Conservation (phyloP, 1,140 invertebrate genomes). For the Lordiphosa stackelbergi region DNA sequence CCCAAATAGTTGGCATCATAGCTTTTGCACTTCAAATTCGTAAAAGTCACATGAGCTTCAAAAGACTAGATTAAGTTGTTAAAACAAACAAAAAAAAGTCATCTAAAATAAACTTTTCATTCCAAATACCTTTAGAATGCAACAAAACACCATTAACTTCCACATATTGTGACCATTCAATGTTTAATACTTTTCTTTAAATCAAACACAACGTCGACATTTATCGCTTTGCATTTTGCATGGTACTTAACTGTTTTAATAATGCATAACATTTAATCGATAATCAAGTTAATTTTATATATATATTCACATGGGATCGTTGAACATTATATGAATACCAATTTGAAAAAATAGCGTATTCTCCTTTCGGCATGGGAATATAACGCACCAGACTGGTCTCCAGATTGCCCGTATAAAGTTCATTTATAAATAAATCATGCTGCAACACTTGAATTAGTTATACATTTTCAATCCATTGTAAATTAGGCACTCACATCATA, state of each 20-base stretch:
- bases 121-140: not conserved
- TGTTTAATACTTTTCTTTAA: not conserved
- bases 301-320: conserved; percentile 11
- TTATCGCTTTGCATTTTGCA: not conserved
- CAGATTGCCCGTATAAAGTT: conserved; percentile 35
- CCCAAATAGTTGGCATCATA: not conserved
- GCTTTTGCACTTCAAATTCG: conserved; percentile 15
- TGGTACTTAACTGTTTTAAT: conserved; percentile 12
- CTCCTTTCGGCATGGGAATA: conserved; percentile 27
- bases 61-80: not conserved
- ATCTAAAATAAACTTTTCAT: not conserved
- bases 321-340: conserved; percentile 8
- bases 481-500: conserved; percentile 28
- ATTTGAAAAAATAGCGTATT: conserved; percentile 17
- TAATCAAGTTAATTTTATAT: conserved; percentile 3
- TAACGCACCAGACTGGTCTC: conserved; percentile 15
- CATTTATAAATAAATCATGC: conserved; percentile 47
- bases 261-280: not conserved
- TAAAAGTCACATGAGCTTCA: conserved; percentile 20
- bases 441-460: not conserved
- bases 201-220: not conserved
- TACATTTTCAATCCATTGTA: not conserved
- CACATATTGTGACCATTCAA: conserved; percentile 11
- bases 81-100: not conserved
- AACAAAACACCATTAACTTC: conserved; percentile 8